phyloP scores from a whole-genome alignment of 2,113 vertebrate species.

The Pipa parva region DNA sequence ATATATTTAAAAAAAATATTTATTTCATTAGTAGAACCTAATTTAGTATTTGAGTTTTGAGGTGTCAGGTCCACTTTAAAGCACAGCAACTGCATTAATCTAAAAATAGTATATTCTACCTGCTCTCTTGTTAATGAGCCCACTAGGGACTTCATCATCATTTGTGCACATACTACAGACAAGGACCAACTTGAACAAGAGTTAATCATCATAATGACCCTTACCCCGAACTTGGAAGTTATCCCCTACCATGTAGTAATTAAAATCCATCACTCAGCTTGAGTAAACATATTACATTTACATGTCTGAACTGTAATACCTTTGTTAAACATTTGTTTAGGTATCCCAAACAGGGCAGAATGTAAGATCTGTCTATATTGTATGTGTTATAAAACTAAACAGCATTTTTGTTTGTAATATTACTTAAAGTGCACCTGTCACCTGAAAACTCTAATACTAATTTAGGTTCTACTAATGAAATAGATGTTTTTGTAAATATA shows the following conservation, averaged over 20 bases:
- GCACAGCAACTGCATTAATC: slow-evolving; percentile 29
- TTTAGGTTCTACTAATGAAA: too few species aligned
- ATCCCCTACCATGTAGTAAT: slow-evolving; percentile 22
- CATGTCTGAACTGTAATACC: slow-evolving; percentile 11
- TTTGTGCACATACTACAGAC: slow-evolving; percentile 36
- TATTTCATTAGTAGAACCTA: too few species aligned
- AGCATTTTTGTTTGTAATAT: too few species aligned
- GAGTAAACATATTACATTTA: slow-evolving; percentile 19
- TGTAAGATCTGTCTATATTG: background rate
- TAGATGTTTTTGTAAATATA: too few species aligned
- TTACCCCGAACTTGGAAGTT: slow-evolving; percentile 37
- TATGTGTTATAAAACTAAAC: too few species aligned
- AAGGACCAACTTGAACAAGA: slow-evolving; percentile 26
- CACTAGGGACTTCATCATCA: slow-evolving; percentile 44
- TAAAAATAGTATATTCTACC: slow-evolving; percentile 17
- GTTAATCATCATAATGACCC: slow-evolving; percentile 44
- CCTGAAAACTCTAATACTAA: too few species aligned
- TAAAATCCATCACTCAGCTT: slow-evolving; percentile 29
- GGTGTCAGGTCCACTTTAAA: too few species aligned
- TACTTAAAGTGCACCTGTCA: too few species aligned
- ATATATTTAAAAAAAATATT: background rate
- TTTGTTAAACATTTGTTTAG: slow-evolving; percentile 3
- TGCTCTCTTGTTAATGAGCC: slow-evolving; percentile 45
- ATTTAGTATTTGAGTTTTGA: too few species aligned
- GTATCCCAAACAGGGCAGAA: background rate